Percentiles rank a stretch among this genome's conserved stretches.
phyloP scores from a whole-genome alignment of 2,888 invertebrate species.

The Heteromurus nitidus region DNA sequence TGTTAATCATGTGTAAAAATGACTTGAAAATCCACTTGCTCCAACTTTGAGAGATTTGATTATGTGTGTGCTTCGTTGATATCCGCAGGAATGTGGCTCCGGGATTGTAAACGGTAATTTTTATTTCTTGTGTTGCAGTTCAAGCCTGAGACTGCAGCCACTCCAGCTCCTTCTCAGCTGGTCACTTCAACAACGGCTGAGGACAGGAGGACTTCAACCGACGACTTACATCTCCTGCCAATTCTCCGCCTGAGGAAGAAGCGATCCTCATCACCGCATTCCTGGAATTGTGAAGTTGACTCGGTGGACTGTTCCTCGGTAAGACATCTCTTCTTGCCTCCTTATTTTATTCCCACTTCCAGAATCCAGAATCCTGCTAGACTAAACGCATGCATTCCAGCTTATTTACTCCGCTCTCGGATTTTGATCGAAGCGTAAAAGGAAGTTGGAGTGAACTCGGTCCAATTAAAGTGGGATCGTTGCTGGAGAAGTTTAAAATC shows the following conservation, averaged over 20 bases:
- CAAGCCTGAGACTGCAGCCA: background rate
- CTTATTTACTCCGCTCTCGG: too few species aligned
- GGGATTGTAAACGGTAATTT: background rate
- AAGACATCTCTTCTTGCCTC: background rate
- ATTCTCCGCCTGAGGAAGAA: constrained; percentile 23
- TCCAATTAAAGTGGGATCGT: too few species aligned
- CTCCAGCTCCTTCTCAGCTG: background rate
- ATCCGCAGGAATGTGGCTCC: background rate
- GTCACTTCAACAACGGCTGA: background rate
- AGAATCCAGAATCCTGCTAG: background rate
- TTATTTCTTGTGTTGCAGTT: background rate
- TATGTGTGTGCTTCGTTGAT: background rate
- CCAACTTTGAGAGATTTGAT: background rate
- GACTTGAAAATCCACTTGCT: background rate
- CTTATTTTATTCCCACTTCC: background rate
- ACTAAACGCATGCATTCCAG: background rate
- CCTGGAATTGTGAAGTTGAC: constrained; percentile 10
- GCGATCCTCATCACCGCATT: background rate
- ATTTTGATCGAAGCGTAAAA: background rate
- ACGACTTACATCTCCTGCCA: constrained; percentile 39
- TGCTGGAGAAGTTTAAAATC: background rate
- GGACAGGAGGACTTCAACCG: background rate
- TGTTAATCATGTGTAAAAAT: too few species aligned
- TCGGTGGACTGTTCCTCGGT: constrained; percentile 23
- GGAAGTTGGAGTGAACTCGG: too few species aligned